Evolutionary conservation across 2,888 invertebrate species (phyloP).

Genomic region (Taenaris catops): DNA sequence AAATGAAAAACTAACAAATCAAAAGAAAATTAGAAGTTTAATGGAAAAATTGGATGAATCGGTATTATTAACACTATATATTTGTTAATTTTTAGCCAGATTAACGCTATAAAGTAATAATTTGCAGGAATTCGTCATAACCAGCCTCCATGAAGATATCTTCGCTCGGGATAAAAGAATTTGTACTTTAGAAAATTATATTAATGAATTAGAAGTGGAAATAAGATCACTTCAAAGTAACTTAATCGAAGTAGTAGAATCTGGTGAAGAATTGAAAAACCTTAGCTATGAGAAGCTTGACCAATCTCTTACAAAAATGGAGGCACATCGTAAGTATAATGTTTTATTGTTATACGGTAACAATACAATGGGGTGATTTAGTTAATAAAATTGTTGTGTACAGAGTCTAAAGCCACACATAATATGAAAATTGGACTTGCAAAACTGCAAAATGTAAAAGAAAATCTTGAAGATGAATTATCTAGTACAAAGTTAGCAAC

Average conservation of each 20-base stretch:
- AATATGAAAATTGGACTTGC: slow-evolving; percentile 63
- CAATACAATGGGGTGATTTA: too few species aligned
- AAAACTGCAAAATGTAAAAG: slow-evolving; percentile 46
- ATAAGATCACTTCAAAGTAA: slow-evolving; percentile 42
- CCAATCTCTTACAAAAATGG: slow-evolving; percentile 45
- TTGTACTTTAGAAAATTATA: slow-evolving; percentile 57
- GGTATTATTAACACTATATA: slow-evolving; percentile 31
- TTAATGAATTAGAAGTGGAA: slow-evolving; percentile 59
- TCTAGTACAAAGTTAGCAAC: slow-evolving; percentile 39
- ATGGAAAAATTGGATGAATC: slow-evolving; percentile 49
- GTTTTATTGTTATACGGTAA: too few species aligned
- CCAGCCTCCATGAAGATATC: slow-evolving; percentile 44
- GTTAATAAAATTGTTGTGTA: slow-evolving; percentile 19
- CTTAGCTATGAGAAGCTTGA: slow-evolving; percentile 44
- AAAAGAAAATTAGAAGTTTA: slow-evolving; percentile 45
- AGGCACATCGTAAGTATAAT: slow-evolving; percentile 57
- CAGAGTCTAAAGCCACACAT: slow-evolving; percentile 67
- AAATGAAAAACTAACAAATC: slow-evolving; percentile 43
- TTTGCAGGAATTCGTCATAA: slow-evolving; percentile 50
- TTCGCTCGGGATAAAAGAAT: slow-evolving; percentile 50
- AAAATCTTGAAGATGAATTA: slow-evolving; percentile 41
- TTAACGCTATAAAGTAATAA: slow-evolving; percentile 3
- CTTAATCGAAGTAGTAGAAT: slow-evolving; percentile 41
- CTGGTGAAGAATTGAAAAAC: slow-evolving; percentile 50
- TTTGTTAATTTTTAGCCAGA: neutral